Percentiles rank a stretch among this genome's conserved stretches.
Conservation (phyloP, 2,888 invertebrate species). For the Oscheius myriophilus region DNA sequence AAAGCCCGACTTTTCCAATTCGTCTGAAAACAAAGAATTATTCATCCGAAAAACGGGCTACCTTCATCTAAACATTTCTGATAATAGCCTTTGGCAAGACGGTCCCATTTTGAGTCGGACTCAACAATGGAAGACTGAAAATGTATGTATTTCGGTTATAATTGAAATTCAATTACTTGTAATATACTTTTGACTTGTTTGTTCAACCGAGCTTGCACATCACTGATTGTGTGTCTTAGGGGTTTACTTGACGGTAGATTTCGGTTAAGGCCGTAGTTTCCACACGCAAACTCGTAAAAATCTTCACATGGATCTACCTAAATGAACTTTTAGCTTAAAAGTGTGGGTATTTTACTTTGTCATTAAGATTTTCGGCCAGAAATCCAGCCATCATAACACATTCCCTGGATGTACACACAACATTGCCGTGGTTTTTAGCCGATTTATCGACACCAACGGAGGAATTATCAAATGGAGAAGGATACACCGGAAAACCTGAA, state of each 20-base stretch:
- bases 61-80: conserved; percentile 67
- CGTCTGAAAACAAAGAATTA: conserved; percentile 35
- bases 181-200: conserved; percentile 62
- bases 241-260: conserved; percentile 65
- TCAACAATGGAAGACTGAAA: conserved; percentile 40
- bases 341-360: conserved; percentile 47
- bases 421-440: conserved; percentile 49
- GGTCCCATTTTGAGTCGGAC: conserved; percentile 59
- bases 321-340: background rate
- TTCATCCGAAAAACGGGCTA: conserved; percentile 15
- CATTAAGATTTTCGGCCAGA: conserved; percentile 64
- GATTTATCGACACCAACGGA: conserved; percentile 49
- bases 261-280: conserved; percentile 64
- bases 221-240: conserved; percentile 63
- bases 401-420: conserved; percentile 66
- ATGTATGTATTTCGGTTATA: background rate
- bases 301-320: conserved; percentile 66
- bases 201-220: conserved; percentile 63
- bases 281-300: conserved; percentile 69
- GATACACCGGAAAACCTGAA: conserved; percentile 48
- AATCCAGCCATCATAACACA: conserved; percentile 64
- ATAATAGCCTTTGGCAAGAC: conserved; percentile 63
- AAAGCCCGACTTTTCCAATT: conserved; percentile 52
- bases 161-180: conserved; percentile 35
- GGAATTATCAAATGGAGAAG: conserved; percentile 47